Conservation (phyloP, 1,140 invertebrate genomes). For the Diprion similis region DNA sequence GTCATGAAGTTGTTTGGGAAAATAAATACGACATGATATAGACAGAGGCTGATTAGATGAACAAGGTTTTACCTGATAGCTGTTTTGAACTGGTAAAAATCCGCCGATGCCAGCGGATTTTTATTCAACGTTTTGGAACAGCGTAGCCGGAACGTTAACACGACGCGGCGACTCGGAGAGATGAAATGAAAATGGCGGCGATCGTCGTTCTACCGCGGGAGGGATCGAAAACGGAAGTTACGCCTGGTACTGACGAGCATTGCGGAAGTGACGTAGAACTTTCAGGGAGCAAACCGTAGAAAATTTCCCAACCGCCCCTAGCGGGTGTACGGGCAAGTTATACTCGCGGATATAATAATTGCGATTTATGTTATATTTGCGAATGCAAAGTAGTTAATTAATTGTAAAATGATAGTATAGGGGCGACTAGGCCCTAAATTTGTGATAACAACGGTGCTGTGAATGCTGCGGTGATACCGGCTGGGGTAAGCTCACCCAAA, state of each 20-base stretch:
- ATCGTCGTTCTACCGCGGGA: background rate
- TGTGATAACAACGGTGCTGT: conserved; percentile 24
- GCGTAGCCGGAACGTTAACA: background rate
- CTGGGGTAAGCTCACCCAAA: conserved; percentile 27
- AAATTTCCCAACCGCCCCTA: background rate
- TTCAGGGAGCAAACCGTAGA: background rate
- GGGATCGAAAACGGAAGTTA: too few relatives aligned
- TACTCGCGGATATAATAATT: conserved; percentile 55
- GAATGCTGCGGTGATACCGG: background rate
- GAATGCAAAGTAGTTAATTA: conserved; percentile 46
- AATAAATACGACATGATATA: too few relatives aligned
- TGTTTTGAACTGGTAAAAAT: background rate
- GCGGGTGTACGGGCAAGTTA: background rate
- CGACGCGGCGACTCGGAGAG: background rate
- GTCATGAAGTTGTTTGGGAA: too few relatives aligned
- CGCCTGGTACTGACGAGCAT: background rate
- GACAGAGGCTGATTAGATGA: background rate
- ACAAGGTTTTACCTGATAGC: background rate
- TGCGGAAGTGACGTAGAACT: background rate
- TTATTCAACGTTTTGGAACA: background rate
- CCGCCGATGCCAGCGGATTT: conserved; percentile 1
- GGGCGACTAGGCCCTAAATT: conserved; percentile 33
- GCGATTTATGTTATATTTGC: conserved; percentile 53
- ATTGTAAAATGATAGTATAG: conserved; percentile 43
- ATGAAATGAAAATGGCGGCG: background rate